These are phyloP conservation scores for Bombus sylvicola DNA, from an alignment of 1,140 invertebrate species.

Conservation along the genomic window DNA sequence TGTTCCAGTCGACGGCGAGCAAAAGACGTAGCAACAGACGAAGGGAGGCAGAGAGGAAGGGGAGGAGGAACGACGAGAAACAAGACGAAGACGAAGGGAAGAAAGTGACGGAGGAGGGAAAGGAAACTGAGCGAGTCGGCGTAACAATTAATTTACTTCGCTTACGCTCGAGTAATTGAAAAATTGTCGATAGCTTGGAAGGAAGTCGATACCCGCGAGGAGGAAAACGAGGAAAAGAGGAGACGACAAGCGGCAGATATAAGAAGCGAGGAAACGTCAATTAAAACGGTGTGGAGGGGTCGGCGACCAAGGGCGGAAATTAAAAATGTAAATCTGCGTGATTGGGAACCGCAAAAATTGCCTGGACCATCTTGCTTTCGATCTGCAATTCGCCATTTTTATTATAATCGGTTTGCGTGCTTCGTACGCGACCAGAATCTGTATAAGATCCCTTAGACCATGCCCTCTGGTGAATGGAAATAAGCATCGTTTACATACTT, in stretches of 20 bases:
- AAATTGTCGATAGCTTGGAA: constrained; percentile 70
- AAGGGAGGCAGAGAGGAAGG: no score
- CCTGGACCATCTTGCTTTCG: not conserved
- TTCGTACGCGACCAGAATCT: constrained; percentile 41
- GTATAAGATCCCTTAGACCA: not conserved
- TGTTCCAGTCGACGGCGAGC: not conserved
- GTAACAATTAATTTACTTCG: constrained; percentile 75
- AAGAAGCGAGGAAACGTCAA: constrained; percentile 76
- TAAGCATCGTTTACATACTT: not conserved
- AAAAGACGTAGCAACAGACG: not conserved
- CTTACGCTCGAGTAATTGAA: constrained; percentile 74
- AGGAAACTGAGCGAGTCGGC: constrained; percentile 56
- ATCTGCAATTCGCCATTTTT: constrained; percentile 58
- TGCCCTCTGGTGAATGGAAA: not conserved
- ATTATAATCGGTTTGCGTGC: constrained; percentile 54
- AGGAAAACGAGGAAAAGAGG: not conserved
- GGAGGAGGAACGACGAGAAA: not conserved
- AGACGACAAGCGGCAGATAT: constrained; percentile 59
- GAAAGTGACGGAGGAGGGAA: not conserved
- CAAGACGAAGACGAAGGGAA: not conserved
- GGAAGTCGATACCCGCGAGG: constrained; percentile 53
- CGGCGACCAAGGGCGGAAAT: constrained; percentile 67
- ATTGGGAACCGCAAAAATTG: constrained; percentile 67
- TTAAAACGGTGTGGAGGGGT: constrained; percentile 67
- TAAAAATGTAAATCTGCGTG: constrained; percentile 77